These are phyloP conservation scores for Hipposideros larvatus DNA, from an alignment of 2,797 vertebrate species.

Conservation along the genomic window DNA sequence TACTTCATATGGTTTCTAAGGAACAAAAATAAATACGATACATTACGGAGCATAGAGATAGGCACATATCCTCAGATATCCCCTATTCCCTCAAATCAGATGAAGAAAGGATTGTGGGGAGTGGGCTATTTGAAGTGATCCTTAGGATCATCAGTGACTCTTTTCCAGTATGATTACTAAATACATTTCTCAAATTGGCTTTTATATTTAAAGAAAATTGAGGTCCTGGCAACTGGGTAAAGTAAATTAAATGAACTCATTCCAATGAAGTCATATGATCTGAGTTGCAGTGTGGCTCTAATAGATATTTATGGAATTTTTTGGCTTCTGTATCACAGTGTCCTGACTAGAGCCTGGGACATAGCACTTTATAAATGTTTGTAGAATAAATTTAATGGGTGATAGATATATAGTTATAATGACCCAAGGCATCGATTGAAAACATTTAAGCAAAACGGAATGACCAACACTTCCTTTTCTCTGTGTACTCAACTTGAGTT, in stretches of 20 bases:
- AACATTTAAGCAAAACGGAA: neutral
- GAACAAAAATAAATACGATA: conserved; percentile 1
- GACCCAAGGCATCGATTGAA: neutral
- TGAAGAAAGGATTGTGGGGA: neutral
- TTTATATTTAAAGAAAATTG: conserved; percentile 66
- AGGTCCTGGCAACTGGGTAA: neutral
- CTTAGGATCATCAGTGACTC: neutral
- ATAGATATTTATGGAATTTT: neutral
- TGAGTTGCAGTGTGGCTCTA: neutral
- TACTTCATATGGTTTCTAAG: neutral
- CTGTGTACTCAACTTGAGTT: neutral
- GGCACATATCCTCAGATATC: neutral
- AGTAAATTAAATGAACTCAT: conserved; percentile 42
- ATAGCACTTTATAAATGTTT: conserved; percentile 24
- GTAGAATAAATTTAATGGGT: conserved; percentile 17
- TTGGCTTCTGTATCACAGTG: neutral
- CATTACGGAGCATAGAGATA: neutral
- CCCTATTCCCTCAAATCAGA: neutral
- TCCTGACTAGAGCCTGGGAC: neutral
- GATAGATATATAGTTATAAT: neutral
- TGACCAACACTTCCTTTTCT: neutral
- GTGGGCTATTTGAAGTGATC: neutral
- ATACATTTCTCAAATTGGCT: conserved; percentile 15
- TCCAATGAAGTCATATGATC: neutral
- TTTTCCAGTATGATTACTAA: conserved; percentile 31